These are phyloP conservation scores for Chionoecetes opilio DNA, from an alignment of 1,140 invertebrate genomes.

Conservation along the genomic window DNA sequence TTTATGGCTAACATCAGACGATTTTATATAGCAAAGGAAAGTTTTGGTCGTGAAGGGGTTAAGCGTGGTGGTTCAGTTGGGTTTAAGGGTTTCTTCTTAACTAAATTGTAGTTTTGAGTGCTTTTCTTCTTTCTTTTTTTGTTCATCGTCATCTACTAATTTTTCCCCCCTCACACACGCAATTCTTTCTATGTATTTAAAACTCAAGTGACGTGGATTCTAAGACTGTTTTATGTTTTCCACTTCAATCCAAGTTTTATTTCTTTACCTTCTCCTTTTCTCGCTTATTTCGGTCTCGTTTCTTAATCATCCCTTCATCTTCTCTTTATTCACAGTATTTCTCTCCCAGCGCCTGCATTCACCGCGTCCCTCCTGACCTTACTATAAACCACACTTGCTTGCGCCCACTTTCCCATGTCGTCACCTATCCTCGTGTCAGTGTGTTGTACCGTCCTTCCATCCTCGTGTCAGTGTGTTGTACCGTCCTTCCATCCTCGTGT, in stretches of 20 bases:
- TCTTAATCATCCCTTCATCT: slow-evolving; percentile 28
- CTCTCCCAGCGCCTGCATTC: neutral
- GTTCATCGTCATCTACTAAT: neutral
- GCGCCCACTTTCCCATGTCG: neutral
- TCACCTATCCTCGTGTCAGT: neutral
- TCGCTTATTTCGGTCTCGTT: slow-evolving; percentile 13
- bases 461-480: neutral
- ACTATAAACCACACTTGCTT: neutral
- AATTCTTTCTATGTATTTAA: neutral
- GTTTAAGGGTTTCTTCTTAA: too few species aligned
- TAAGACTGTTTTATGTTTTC: neutral
- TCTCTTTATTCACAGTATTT: neutral
- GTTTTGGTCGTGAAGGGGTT: too few species aligned
- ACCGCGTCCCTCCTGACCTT: slow-evolving; percentile 2
- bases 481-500: neutral
- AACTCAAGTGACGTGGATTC: too few species aligned
- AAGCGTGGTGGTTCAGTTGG: too few species aligned
- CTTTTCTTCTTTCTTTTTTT: neutral
- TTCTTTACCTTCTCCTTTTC: neutral
- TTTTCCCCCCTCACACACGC: neutral
- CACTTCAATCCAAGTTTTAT: neutral
- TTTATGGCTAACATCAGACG: too few species aligned
- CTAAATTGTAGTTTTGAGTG: neutral
- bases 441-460: neutral
- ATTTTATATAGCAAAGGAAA: too few species aligned